Base-by-base conservation (phyloP, 2,888 invertebrate species). In the Sylvicola fuscatus region DNA sequence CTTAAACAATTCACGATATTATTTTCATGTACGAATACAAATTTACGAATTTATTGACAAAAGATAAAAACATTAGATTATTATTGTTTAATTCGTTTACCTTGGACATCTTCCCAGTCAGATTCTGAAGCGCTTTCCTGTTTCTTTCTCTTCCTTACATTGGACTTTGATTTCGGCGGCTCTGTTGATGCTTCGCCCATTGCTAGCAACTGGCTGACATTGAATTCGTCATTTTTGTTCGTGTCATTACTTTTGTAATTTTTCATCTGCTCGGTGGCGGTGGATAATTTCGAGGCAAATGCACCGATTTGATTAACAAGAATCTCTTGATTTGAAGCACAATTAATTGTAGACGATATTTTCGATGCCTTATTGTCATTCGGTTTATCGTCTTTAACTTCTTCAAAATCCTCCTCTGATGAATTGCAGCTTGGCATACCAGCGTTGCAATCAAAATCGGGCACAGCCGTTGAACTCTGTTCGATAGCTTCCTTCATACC, bases 91-190 rank as follows among this genome's bases (percentile, higher is more conserved):
- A 17, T 48, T 51, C 44, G 51, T 49, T 60, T 58, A 60, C 70
- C 70, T 58, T 72, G 68, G 34, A 81, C 79, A 62, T 80, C 80
- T 51, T 80, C 77, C 70, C 73, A 77, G 49, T 75, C 75, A 35
- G 70, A 62, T 46, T 79, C 79, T 3, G 72, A 72, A 33, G 71
- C 71, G 36, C 50, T 52, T 15, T 54, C 49, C 36, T 52, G 51
- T 2, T 30, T 34, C 29, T 38, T 39, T 13, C 16, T 43, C 36
- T 39, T 40, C 39, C 37, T 42, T 39, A 14, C 41, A 29, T 36
- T 43, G 35, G 30, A 27, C 57, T 47, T 51, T 52, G n/a, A 40
- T 41, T 39, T 51, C 55, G 3, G 38, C 42, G 33, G 15, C 40
- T 21, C 54, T 3, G 3, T n/a, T n/a, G n/a, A n/a, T n/a, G n/a